phyloP scores from a whole-genome alignment of 2,797 vertebrate genomes.

The Takifugu rubripes region DNA sequence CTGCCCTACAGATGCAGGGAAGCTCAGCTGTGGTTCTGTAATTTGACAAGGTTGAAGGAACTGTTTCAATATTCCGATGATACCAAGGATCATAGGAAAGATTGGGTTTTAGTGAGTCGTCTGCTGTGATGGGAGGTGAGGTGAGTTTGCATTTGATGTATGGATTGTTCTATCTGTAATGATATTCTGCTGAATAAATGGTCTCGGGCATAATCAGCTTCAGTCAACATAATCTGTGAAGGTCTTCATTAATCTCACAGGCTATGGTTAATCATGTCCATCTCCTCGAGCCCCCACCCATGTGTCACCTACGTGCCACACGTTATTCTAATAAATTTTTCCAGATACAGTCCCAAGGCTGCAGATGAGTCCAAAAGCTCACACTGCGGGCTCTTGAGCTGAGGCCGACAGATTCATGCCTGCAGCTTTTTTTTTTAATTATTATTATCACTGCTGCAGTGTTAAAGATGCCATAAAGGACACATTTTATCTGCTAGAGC shows the following conservation, averaged over 20 bases:
- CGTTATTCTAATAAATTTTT: slow-evolving; percentile 92
- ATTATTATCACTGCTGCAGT: not conserved
- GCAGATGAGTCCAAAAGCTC: slow-evolving; percentile 39
- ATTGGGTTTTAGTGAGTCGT: slow-evolving; percentile 56
- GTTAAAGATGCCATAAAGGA: not conserved
- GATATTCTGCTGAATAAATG: slow-evolving; percentile 79
- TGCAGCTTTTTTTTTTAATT: not conserved
- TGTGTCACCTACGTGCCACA: slow-evolving; percentile 76
- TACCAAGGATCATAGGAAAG: slow-evolving; percentile 45
- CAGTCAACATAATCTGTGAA: slow-evolving; percentile 82
- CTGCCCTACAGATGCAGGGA: slow-evolving; percentile 16
- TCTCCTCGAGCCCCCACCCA: slow-evolving; percentile 77
- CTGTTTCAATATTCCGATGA: slow-evolving; percentile 29
- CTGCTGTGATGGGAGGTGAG: slow-evolving; percentile 54
- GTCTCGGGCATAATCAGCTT: slow-evolving; percentile 85
- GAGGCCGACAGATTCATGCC: not conserved
- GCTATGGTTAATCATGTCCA: slow-evolving; percentile 87
- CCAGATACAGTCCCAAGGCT: slow-evolving; percentile 74
- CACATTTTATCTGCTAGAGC: not conserved
- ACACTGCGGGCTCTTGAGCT: not conserved
- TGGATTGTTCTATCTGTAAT: slow-evolving; percentile 78
- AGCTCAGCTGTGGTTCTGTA: slow-evolving; percentile 4
- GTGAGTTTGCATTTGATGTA: slow-evolving; percentile 78
- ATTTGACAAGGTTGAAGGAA: slow-evolving; percentile 53
- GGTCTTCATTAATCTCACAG: slow-evolving; percentile 92